Base-by-base conservation (phyloP, 1,140 invertebrate species). In the Zeugodacus cucurbitae region DNA sequence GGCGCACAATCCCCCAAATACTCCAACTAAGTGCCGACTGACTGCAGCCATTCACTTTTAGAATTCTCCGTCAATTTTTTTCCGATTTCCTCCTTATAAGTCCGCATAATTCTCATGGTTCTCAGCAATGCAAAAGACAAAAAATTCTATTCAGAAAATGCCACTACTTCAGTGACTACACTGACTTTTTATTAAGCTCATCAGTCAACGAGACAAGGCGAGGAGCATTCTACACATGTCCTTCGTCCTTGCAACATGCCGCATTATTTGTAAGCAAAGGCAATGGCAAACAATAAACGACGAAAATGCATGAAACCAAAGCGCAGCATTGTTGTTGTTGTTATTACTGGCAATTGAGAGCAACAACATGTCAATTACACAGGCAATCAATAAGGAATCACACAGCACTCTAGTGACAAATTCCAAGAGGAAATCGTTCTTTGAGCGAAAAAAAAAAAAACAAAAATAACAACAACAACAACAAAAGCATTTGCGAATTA, bases 151-250 rank as follows among this genome's bases (percentile, higher is more conserved):
- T 26, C 5, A 34, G 37, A 70, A 48, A 29, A 48, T 48, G 26
- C 44, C n/a, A 26, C 41, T 11, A 26, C 74, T 48, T 82, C 29
- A 26, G 48, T 82, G 41, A 82, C 74, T 82, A 44, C 44, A 29
- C 74, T 82, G 74, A 82, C 74, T 82, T 82, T 82, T 44, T 48
- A 82, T 82, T 82, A 82, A 82, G 74, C 74, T 82, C 74, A 82
- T 82, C 74, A 82, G 74, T 82, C 74, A 82, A 82, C 7, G 17
- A 82, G 41, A n/a, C n/a, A n/a, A n/a, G n/a, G n/a, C 14, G 64
- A 11, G 41, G 14, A 41, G 67, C 34, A 48, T 54, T 26, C 26
- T 54, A 41, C 22, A 74, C 70, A 74, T 74, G 70, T 74, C 70
- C 37, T 82, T 44, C 41, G 70, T 74, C 70, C 37, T 82, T 44